Percentiles rank a stretch among this genome's conserved stretches.
Evolutionary conservation across 2,888 invertebrate genomes (phyloP).

Genomic region (Neocrepidodera transversa): DNA sequence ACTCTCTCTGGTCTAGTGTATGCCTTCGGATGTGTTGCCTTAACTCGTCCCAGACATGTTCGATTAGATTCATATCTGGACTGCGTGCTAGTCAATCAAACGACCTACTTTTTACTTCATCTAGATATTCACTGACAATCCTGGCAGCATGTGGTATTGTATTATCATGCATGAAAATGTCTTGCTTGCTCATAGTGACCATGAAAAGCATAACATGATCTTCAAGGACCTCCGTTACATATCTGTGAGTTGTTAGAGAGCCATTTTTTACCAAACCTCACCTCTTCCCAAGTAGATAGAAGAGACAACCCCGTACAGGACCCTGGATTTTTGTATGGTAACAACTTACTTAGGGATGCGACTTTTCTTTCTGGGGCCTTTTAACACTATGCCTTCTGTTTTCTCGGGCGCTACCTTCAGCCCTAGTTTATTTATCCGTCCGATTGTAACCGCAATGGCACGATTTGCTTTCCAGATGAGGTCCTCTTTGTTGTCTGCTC

Average conservation of each 20-base stretch:
- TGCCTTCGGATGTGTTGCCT: background rate
- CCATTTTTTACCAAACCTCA: too few species aligned
- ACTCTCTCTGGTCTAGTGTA: conserved; percentile 10
- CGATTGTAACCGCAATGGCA: too few species aligned
- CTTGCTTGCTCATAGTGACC: conserved; percentile 12
- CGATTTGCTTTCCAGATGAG: too few species aligned
- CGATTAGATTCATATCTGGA: conserved; percentile 34
- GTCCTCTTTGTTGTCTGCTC: too few species aligned
- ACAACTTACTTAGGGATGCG: too few species aligned
- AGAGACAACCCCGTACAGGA: too few species aligned
- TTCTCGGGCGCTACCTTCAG: too few species aligned
- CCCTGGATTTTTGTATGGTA: conserved; percentile 27
- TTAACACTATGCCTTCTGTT: too few species aligned
- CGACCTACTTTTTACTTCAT: background rate
- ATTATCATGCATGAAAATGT: too few species aligned
- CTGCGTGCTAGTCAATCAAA: background rate
- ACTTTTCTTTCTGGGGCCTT: too few species aligned
- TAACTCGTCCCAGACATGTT: background rate
- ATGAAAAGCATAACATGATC: conserved; percentile 32
- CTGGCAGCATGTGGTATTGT: background rate
- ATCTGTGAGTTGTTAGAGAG: conserved; percentile 31
- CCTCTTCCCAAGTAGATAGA: too few species aligned
- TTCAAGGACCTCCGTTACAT: conserved; percentile 38
- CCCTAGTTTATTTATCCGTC: too few species aligned
- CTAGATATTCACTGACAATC: background rate